A percentile compares a stretch with the other conserved stretches of the same genome.
These are phyloP conservation scores for Alligator sinensis DNA, from an alignment of 2,113 vertebrate species.

Conservation along the genomic window DNA sequence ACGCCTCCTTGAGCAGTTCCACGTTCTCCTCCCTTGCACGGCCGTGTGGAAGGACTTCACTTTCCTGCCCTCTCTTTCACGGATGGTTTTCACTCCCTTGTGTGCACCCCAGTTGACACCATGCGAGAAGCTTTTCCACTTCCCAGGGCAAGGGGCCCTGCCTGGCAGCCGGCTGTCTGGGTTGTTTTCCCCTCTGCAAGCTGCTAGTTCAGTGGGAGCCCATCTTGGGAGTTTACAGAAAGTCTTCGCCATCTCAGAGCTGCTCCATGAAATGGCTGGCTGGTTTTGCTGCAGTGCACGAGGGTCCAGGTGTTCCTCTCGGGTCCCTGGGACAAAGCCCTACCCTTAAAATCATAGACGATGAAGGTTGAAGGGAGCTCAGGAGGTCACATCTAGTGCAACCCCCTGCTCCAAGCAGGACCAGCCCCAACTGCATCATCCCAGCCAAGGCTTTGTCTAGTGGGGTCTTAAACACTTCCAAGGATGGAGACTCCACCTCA, in stretches of 20 bases:
- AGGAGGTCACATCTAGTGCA: no score
- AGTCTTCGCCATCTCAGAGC: background rate
- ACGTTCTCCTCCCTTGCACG: background rate
- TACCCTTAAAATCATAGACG: background rate
- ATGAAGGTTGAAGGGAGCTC: no score
- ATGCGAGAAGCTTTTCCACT: background rate
- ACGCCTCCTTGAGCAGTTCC: conserved; percentile 13
- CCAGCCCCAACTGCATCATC: no score
- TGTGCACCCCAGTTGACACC: background rate
- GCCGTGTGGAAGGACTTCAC: conserved; percentile 14
- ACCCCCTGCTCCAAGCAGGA: no score
- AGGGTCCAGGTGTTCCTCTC: background rate
- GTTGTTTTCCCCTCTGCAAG: background rate
- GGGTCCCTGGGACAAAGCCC: background rate
- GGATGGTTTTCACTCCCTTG: background rate
- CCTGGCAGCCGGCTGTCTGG: background rate
- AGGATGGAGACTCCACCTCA: no score
- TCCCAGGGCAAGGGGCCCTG: background rate
- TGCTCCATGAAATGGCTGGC: background rate
- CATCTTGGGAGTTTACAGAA: background rate
- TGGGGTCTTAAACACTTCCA: no score
- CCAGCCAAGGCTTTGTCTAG: no score
- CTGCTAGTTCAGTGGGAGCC: background rate
- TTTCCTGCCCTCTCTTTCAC: conserved; percentile 33
- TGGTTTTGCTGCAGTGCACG: background rate